A percentile compares a stretch with the other conserved stretches of the same genome.
Evolutionary conservation across 92 coral and sea anemone genomes (phyloP).

Genomic region (Siderastrea siderea): DNA sequence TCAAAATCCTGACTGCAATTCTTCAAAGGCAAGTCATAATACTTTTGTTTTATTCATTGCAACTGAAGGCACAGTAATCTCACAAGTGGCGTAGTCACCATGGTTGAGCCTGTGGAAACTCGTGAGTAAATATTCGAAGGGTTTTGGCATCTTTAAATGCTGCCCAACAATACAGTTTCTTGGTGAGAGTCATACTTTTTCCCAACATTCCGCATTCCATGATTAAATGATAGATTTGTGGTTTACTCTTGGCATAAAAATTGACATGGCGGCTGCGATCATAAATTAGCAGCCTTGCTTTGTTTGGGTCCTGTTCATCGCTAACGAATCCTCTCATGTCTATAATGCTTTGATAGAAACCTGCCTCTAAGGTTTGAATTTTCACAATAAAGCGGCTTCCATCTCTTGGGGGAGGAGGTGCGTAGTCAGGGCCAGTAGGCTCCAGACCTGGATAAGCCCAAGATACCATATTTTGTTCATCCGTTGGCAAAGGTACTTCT

Average conservation of each 20-base stretch:
- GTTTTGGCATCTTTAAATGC: conserved; percentile 28
- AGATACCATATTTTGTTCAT: not conserved
- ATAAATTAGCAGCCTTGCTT: not conserved
- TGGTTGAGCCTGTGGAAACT: conserved; percentile 27
- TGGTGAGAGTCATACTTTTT: not conserved
- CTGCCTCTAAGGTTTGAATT: conserved; percentile 28
- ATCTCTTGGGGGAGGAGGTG: conserved; percentile 21
- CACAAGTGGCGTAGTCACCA: conserved; percentile 2
- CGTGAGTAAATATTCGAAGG: conserved; percentile 47
- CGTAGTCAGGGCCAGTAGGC: conserved; percentile 32
- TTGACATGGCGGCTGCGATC: conserved; percentile 8
- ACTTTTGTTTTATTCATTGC: too few relatives aligned
- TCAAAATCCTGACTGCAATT: too few relatives aligned
- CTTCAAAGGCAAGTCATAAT: too few relatives aligned
- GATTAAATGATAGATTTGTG: conserved; percentile 21
- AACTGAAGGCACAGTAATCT: too few relatives aligned
- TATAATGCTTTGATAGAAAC: not conserved
- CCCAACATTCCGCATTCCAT: conserved; percentile 41
- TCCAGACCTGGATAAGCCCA: conserved; percentile 16
- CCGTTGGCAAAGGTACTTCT: not conserved
- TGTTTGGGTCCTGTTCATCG: not conserved
- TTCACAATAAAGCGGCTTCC: conserved; percentile 58
- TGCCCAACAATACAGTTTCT: conserved; percentile 49
- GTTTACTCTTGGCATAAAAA: not conserved
- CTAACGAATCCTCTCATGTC: conserved; percentile 14